These are phyloP conservation scores for Menura novaehollandiae DNA, from an alignment of 2,113 vertebrate species.

Conservation along the genomic window DNA sequence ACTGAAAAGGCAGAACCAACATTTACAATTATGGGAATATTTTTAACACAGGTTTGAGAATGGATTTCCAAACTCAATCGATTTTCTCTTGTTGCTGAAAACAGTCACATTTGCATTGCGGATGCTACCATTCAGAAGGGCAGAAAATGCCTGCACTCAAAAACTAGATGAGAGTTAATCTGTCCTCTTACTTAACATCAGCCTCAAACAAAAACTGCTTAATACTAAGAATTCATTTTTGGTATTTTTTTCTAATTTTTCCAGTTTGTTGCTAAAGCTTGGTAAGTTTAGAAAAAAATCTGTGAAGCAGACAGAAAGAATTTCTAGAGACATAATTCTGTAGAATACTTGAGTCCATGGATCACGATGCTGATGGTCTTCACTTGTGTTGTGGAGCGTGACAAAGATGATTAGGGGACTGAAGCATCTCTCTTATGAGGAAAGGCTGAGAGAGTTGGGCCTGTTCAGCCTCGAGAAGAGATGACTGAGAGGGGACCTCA, in stretches of 20 bases:
- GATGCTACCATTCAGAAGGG: neutral
- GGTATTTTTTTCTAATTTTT: neutral
- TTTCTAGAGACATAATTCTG: neutral
- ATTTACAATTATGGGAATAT: neutral
- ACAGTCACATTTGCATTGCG: neutral
- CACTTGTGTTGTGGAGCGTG: neutral
- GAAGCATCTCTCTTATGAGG: neutral
- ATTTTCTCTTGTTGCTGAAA: neutral
- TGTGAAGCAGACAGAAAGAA: neutral
- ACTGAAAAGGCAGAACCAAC: neutral
- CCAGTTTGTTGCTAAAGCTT: neutral
- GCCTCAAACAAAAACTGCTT: neutral
- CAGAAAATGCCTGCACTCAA: neutral
- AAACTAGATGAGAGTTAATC: neutral
- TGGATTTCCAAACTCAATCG: neutral
- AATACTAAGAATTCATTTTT: neutral
- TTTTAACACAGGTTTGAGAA: neutral
- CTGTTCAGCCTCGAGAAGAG: neutral
- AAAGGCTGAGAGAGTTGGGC: neutral
- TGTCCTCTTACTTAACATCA: neutral
- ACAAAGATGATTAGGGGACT: neutral
- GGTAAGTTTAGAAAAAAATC: neutral
- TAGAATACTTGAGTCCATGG: neutral
- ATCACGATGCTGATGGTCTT: neutral
- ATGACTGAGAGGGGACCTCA: neutral